These are phyloP conservation scores for Gambelia wislizenii DNA, from an alignment of 2,797 vertebrate species.

Conservation along the genomic window DNA sequence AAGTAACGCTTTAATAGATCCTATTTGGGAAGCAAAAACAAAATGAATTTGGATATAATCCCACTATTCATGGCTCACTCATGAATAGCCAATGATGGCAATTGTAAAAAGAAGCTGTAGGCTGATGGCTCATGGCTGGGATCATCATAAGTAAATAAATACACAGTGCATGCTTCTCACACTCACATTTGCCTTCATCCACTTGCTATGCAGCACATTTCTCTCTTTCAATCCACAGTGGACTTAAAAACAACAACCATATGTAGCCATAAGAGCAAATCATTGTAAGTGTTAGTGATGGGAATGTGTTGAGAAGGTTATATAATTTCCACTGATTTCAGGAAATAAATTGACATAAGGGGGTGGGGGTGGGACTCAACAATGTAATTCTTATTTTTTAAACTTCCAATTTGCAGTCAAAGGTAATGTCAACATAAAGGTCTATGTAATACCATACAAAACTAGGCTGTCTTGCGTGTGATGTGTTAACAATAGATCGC, in stretches of 20 bases:
- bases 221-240: slow-evolving; percentile 62
- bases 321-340: slow-evolving; percentile 68
- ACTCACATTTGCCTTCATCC: slow-evolving; percentile 66
- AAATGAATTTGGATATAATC: slow-evolving; percentile 55
- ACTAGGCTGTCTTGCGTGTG: not conserved
- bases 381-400: slow-evolving; percentile 20
- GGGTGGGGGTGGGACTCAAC: not conserved
- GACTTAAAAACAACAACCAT: slow-evolving; percentile 68
- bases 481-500: not conserved
- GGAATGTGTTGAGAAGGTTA: slow-evolving; percentile 49
- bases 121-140: slow-evolving; percentile 61
- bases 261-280: slow-evolving; percentile 62
- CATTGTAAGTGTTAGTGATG: slow-evolving; percentile 67
- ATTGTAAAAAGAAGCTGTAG: slow-evolving; percentile 61
- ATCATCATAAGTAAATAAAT: slow-evolving; percentile 72
- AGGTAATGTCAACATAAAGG: not conserved
- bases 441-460: not conserved
- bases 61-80: slow-evolving; percentile 52
- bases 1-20: slow-evolving; percentile 68
- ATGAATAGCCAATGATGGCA: slow-evolving; percentile 65
- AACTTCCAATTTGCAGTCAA: slow-evolving; percentile 4
- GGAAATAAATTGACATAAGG: slow-evolving; percentile 54
- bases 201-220: slow-evolving; percentile 65
- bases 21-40: slow-evolving; percentile 70
- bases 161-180: slow-evolving; percentile 56